Base-by-base conservation (phyloP, 2,797 vertebrate species). In the Amblyraja radiata region DNA sequence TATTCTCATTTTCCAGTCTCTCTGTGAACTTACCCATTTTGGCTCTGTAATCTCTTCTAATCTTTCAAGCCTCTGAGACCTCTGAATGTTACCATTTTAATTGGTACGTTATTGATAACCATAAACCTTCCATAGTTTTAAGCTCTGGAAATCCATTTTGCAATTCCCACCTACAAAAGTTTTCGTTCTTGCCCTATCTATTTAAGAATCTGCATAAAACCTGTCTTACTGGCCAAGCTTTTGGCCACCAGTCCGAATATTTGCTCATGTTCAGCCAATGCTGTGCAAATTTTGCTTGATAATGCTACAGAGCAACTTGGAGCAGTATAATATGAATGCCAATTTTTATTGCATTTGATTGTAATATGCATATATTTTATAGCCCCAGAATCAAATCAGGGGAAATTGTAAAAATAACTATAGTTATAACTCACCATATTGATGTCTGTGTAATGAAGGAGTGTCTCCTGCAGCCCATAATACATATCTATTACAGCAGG, bases 401-500 rank as follows among this genome's bases (percentile, higher is more conserved):
- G 71, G 39, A 76, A 46, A 58, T 28, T 25, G 25, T 74, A 10
- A 9, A 23, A 76, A 2, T 46, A 46, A 46, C 46, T 46, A 46
- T 2, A 46, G 46, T 46, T 46, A 46, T 46, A 46, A 46, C 46
- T 46, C 93, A 98, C 98, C 96, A 97, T 97, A 95, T 97, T 98
- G 73, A 96, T 94, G 94, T 97, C 96, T 0, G 96, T 96, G 94
- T 97, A 98, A 94, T 98, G 98, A 76, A 97, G 95, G 0, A 96
- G 95, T 0, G 96, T 97, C 88, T 98, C 97, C 94, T 98, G 98
- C 54, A 96, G 94, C 46, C 97, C 96, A 0, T 96, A 96, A 94
- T 98, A 97, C 21, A 97, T 93, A 61, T 97, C 94, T 83, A 98
- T 98, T 93, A 98, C 94, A 11, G 97, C 79, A 0, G 97, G 98